Percentiles rank a stretch among this genome's conserved stretches.
Conservation (phyloP, 2,113 vertebrate species). For the Oncorhynchus gorbuscha region DNA sequence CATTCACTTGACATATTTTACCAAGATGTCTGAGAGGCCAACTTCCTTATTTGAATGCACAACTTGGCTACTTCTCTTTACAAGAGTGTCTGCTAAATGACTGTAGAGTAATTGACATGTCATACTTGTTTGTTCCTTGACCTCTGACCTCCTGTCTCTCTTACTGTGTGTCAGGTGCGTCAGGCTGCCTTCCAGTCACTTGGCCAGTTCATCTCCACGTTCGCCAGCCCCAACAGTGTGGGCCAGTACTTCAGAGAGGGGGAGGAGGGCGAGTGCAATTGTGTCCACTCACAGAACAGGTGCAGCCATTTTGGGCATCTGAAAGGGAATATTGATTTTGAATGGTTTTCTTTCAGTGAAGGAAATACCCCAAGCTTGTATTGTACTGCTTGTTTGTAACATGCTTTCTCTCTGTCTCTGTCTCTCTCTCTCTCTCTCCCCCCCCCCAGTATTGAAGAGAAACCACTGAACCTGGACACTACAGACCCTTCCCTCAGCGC, state of each 20-base stretch:
- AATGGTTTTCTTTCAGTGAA: background rate
- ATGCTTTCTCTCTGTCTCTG: background rate
- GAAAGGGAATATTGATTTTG: background rate
- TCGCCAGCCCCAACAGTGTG: conserved; percentile 82
- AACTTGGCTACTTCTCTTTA: too few relatives aligned
- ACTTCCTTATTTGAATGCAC: too few relatives aligned
- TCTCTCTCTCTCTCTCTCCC: too few relatives aligned
- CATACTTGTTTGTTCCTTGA: too few relatives aligned
- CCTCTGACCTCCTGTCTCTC: background rate
- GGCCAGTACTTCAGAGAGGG: conserved; percentile 77
- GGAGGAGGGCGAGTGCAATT: conserved; percentile 40
- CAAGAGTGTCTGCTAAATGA: background rate
- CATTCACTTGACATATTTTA: too few relatives aligned
- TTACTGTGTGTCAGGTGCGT: conserved; percentile 74
- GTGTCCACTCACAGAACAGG: conserved; percentile 68
- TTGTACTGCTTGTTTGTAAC: background rate
- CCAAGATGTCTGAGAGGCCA: too few relatives aligned
- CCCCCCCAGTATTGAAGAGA: conserved; percentile 25
- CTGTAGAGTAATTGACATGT: background rate
- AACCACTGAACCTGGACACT: conserved; percentile 1
- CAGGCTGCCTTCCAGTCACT: conserved; percentile 90
- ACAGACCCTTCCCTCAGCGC: background rate
- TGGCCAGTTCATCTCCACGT: conserved; percentile 90
- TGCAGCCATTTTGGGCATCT: conserved; percentile 33
- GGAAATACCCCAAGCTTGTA: background rate